Conservation (phyloP, 2,113 vertebrate genomes). For the Petaurus breviceps region DNA sequence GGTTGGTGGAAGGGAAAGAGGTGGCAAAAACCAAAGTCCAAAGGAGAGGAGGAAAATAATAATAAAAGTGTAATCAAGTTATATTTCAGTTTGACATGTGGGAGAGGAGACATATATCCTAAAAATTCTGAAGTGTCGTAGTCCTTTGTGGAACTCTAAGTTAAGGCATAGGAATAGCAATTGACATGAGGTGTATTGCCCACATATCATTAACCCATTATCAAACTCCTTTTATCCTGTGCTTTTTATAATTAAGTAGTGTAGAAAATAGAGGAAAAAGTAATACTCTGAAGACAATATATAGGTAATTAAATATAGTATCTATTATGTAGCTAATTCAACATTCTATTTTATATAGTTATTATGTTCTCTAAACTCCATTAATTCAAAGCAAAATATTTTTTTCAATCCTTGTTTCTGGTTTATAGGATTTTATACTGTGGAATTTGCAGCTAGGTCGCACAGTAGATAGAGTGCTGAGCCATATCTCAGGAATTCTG, state of each 20-base stretch:
- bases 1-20: not conserved
- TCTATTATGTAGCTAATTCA: not conserved
- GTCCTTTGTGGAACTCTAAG: not conserved
- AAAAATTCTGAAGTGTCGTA: not conserved
- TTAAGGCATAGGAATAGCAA: not conserved
- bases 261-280: not conserved
- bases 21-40: not conserved
- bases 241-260: not conserved
- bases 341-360: not conserved
- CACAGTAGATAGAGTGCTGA: not conserved
- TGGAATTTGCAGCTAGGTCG: not conserved
- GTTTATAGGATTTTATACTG: not conserved
- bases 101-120: no score
- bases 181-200: not conserved
- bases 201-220: not conserved
- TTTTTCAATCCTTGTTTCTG: not conserved
- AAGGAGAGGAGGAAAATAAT: not conserved
- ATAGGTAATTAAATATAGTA: not conserved
- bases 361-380: not conserved
- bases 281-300: not conserved
- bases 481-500: not conserved
- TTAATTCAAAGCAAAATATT: not conserved
- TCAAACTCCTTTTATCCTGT: not conserved
- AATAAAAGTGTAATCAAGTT: not conserved
- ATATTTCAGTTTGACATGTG: not conserved